A percentile compares a stretch with the other conserved stretches of the same genome.
These are phyloP conservation scores for Deilephila porcellus DNA, from an alignment of 2,888 invertebrate species.

Conservation along the genomic window DNA sequence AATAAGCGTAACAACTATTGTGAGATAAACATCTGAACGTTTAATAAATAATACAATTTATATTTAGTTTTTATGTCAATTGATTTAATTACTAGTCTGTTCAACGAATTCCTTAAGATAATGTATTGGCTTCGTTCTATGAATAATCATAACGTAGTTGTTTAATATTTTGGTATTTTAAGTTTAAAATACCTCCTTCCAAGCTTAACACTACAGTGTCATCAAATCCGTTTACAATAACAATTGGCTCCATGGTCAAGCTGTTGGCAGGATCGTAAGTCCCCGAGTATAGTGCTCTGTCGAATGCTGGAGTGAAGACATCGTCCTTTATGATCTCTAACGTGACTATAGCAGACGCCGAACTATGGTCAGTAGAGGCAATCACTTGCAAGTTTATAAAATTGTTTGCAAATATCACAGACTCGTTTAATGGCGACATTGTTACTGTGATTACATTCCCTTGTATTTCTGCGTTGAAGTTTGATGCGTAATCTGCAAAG, in stretches of 20 bases:
- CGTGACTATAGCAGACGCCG: slow-evolving; percentile 55
- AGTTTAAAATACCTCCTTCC: slow-evolving; percentile 59
- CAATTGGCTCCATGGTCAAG: slow-evolving; percentile 56
- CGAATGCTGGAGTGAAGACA: slow-evolving; percentile 62
- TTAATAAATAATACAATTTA: no score
- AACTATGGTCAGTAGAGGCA: slow-evolving; percentile 52
- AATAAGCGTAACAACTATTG: no score
- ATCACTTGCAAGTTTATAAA: slow-evolving; percentile 58
- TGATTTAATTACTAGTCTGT: no score
- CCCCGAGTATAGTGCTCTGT: slow-evolving; percentile 58
- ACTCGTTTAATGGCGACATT: slow-evolving; percentile 53
- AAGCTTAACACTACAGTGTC: slow-evolving; percentile 56
- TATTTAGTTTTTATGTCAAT: no score
- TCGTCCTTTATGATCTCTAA: slow-evolving; percentile 70
- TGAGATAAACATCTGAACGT: no score
- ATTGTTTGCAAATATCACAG: slow-evolving; percentile 57
- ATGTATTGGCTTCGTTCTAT: no score
- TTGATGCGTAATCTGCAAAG: slow-evolving; percentile 56
- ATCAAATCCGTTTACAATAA: slow-evolving; percentile 63
- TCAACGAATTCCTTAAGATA: no score
- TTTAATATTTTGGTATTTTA: no score
- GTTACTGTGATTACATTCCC: slow-evolving; percentile 55
- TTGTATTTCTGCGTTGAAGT: slow-evolving; percentile 50
- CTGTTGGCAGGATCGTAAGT: slow-evolving; percentile 53
- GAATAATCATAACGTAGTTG: no score